Conservation (phyloP, 1,140 invertebrate genomes). For the Bombus balteatus region DNA sequence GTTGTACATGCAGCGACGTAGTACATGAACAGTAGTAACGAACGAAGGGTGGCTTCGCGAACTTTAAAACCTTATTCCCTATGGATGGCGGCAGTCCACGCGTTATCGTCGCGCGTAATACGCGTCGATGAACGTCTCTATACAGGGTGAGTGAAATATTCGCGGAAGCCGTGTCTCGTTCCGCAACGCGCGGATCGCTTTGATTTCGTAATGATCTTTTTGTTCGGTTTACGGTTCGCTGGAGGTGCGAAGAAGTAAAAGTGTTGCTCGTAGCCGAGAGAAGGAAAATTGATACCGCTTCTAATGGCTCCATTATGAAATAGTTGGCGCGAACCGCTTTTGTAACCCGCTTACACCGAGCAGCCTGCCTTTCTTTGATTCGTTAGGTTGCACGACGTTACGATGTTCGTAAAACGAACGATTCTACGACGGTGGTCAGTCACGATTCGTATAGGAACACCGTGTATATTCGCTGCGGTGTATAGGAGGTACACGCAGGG, state of each 20-base stretch:
- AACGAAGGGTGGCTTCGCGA: not conserved
- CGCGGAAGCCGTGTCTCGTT: not conserved
- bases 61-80: slow-evolving; percentile 74
- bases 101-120: slow-evolving; percentile 16
- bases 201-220: slow-evolving; percentile 26
- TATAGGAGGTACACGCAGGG: slow-evolving; percentile 50
- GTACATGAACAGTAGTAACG: not conserved
- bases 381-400: too few relatives aligned
- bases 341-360: slow-evolving; percentile 16
- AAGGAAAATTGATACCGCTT: slow-evolving; percentile 6
- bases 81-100: slow-evolving; percentile 41
- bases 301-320: slow-evolving; percentile 28
- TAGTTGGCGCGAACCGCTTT: slow-evolving; percentile 14
- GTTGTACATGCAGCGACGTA: not conserved
- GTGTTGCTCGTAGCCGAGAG: not conserved
- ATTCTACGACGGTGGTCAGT: too few relatives aligned
- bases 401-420: too few relatives aligned
- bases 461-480: slow-evolving; percentile 28
- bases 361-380: not conserved
- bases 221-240: slow-evolving; percentile 27
- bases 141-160: slow-evolving; percentile 54
- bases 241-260: slow-evolving; percentile 29
- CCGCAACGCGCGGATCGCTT: not conserved
- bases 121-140: slow-evolving; percentile 29
- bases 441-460: slow-evolving; percentile 42